Percentiles rank a stretch among this genome's conserved stretches.
Evolutionary conservation across 2,797 vertebrate genomes (phyloP).

Genomic region (Borostomias antarcticus): DNA sequence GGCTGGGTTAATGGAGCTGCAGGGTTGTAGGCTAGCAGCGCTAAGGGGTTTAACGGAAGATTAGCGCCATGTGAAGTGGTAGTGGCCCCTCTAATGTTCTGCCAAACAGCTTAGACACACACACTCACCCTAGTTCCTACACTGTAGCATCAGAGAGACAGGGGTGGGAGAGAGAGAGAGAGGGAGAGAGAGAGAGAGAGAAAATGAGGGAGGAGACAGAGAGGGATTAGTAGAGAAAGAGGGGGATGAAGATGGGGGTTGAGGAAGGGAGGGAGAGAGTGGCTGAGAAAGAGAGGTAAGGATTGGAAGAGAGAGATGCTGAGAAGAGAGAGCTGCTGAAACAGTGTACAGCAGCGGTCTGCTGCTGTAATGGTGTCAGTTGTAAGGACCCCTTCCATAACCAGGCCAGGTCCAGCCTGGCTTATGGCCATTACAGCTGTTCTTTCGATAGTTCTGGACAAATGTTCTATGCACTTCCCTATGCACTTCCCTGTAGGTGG

Average conservation of each 20-base stretch:
- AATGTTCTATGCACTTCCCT: no score
- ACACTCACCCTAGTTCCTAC: constrained; percentile 41
- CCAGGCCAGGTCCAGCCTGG: no score
- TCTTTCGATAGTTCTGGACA: no score
- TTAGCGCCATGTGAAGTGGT: constrained; percentile 65
- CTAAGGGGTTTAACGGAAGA: constrained; percentile 70
- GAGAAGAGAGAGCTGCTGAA: background rate
- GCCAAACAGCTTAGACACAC: constrained; percentile 60
- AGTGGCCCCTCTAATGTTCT: constrained; percentile 61
- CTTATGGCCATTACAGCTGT: no score
- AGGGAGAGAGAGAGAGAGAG: constrained; percentile 5
- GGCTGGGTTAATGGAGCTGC: constrained; percentile 2
- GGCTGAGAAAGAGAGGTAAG: constrained; percentile 8
- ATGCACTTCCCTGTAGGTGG: no score
- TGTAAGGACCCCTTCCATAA: no score
- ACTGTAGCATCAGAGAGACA: constrained; percentile 28
- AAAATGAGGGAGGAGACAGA: constrained; percentile 12
- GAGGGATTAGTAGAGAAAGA: constrained; percentile 10
- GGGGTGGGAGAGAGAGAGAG: background rate
- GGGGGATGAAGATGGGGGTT: constrained; percentile 10
- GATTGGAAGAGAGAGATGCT: background rate
- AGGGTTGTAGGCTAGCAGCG: constrained; percentile 57
- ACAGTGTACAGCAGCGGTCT: no score
- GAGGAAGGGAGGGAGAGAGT: constrained; percentile 37
- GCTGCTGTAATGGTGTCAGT: no score